These are phyloP conservation scores for Pseudorhombus dupliciocellatus DNA, from an alignment of 2,113 vertebrate species.

Conservation along the genomic window DNA sequence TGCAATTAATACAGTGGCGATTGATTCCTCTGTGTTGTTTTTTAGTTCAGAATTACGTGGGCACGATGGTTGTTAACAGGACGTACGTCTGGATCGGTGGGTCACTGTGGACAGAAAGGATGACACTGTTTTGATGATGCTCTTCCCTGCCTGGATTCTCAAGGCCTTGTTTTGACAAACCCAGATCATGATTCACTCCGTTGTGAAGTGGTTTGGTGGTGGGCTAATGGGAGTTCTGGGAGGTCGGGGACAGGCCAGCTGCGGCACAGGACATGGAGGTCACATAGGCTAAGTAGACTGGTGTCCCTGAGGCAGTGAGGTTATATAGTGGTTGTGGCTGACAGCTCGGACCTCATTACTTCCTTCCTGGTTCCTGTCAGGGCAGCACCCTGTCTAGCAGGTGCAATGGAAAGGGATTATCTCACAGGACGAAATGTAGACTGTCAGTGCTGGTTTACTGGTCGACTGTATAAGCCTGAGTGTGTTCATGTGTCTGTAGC, in stretches of 20 bases:
- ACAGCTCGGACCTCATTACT: conserved; percentile 44
- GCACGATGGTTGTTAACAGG: not conserved
- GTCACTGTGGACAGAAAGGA: conserved; percentile 4
- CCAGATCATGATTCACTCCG: not conserved
- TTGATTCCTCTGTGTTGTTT: not conserved
- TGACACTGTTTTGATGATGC: conserved; percentile 7
- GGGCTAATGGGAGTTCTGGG: not conserved
- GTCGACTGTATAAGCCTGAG: conserved; percentile 5
- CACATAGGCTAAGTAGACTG: conserved; percentile 29
- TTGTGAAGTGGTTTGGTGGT: not conserved
- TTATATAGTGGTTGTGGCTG: conserved; percentile 13
- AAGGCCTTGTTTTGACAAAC: conserved; percentile 46
- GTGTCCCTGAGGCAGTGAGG: conserved; percentile 32
- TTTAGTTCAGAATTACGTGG: not conserved
- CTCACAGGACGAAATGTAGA: conserved; percentile 18
- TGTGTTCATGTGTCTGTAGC: conserved; percentile 12
- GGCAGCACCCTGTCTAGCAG: conserved; percentile 28
- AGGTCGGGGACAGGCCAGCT: conserved; percentile 37
- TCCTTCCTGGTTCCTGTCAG: conserved; percentile 59
- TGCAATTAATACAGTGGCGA: not conserved
- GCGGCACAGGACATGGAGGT: conserved; percentile 44
- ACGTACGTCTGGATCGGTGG: not conserved
- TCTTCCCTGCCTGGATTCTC: conserved; percentile 7
- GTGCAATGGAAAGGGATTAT: conserved; percentile 47
- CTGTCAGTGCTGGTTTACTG: conserved; percentile 25